Percentiles rank a stretch among this genome's conserved stretches.
These are phyloP conservation scores for Tachina grossa DNA, from an alignment of 2,888 invertebrate genomes.

Conservation along the genomic window DNA sequence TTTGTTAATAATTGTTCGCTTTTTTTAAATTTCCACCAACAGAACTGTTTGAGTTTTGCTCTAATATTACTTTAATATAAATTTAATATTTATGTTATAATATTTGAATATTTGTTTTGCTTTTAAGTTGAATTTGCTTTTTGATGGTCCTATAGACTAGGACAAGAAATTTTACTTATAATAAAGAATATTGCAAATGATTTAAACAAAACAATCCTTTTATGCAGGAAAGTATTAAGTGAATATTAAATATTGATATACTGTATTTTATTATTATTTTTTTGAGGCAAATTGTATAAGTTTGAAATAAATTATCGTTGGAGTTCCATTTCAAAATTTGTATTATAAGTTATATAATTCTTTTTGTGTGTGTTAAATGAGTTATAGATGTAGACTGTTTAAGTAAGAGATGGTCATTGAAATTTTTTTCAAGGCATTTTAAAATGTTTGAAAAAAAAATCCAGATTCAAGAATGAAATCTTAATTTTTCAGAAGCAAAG, in stretches of 20 bases:
- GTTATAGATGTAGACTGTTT: constrained; percentile 20
- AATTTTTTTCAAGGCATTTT: too few relatives aligned
- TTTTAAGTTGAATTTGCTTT: constrained; percentile 58
- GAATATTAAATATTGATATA: constrained; percentile 20
- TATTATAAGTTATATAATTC: constrained; percentile 10
- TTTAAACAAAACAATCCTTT: constrained; percentile 32
- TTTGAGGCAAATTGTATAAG: constrained; percentile 23
- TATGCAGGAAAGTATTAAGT: constrained; percentile 10
- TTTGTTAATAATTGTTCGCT: constrained; percentile 49
- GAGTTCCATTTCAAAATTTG: constrained; percentile 54
- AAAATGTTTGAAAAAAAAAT: too few relatives aligned
- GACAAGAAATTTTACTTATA: neutral
- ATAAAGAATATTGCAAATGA: constrained; percentile 2
- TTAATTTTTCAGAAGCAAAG: too few relatives aligned
- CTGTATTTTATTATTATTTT: neutral
- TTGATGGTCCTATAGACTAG: neutral
- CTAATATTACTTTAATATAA: constrained; percentile 23
- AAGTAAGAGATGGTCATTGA: neutral
- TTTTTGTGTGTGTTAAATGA: neutral
- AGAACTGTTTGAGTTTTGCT: constrained; percentile 31
- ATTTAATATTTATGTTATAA: constrained; percentile 28
- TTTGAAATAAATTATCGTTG: constrained; percentile 50
- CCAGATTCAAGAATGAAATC: too few relatives aligned
- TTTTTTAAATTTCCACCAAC: constrained; percentile 34
- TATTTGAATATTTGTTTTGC: constrained; percentile 50